Base-by-base conservation (phyloP, 2,888 invertebrate species). In the Dynastes tityus region DNA sequence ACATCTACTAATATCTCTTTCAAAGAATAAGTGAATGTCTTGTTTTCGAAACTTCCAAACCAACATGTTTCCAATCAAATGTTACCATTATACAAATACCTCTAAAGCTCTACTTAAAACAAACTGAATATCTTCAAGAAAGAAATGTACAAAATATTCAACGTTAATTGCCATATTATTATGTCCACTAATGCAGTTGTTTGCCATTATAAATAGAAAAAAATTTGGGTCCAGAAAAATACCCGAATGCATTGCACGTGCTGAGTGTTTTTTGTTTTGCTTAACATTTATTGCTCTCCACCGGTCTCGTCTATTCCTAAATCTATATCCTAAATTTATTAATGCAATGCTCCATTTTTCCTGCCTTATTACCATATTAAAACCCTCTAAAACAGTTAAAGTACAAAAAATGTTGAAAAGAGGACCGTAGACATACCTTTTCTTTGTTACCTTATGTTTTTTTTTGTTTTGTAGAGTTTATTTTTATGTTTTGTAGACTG, bases 401-500 rank as follows among this genome's bases (percentile, higher is more conserved):
- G 63, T 63, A 74, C 63, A 71, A 58, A 71, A n/a, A 55, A n/a
- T 22, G 11, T 37, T 51, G 13, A 74, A 74, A 71, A 61, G 27
- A 22, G 5, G 40, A 49, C 29, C 55, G 53, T 37, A 53, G 16
- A 22, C 40, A 29, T 53, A 58, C 32, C 22, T 13, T 53, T 32
- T 0, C 0, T 29, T 63, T 45, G 45, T 63, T 74, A 61, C 55
- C 61, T 55, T 67, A 45, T 45, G n/a, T 27, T 45, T 67, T 67
- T 67, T 64, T 67, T 67, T 49, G 49, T 13, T 37, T 67, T 68
- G 49, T 76, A 67, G 63, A 64, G 29, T 76, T 51, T 76, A 76
- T 53, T 76, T 76, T 76, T 63, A 53, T 76, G 76, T 58, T 68
- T 76, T 58, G 68, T 67, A 76, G 76, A 61, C 68, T 58, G 76